Evolutionary conservation across 2,797 vertebrate genomes (phyloP), one percentile per base, ranked within the genome.

Genomic region (Tokudaia tokunoshimensis): DNA sequence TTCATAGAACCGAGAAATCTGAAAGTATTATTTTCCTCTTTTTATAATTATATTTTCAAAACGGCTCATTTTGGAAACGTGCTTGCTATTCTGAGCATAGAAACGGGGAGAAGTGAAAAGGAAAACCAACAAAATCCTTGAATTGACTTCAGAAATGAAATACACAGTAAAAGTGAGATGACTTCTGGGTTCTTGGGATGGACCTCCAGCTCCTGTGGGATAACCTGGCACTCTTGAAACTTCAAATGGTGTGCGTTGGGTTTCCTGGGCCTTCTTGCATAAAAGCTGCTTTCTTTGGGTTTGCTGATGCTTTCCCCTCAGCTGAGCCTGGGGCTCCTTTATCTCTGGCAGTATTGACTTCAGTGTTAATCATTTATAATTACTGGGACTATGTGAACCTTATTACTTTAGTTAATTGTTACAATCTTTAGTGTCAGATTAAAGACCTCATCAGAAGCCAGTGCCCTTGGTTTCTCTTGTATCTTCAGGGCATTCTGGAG

Each of bases 121-220:
- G 79, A 74, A 57, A 24, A 11, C 15, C 57, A 50, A 78, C 29
- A 26, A 37, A 67, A 72, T 70, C 34, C 24, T 87, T 17, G 37
- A 70, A 52, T 72, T 90, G 91, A 8, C 61, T 83, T 84, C 44
- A 92, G 59, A 85, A 95, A 89, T 82, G 41, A 94, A 63, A 67
- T 86, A 11, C 9, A 41, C 11, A 47, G 37, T 84, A 63, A 75
- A 96, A 80, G 17, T 75, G 17, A 57, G 67, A 15, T 67, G 78
- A 52, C 41, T 22, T 15, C 79, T 1, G 44, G 15, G 26, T 59
- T 87, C 6, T 10, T 0, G 5, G 4, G 76, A 86, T 34, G 84
- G 41, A 11, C 52, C 84, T 96, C 47, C 61, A 29, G 72, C 63
- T 79, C 7, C 14, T 70, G 12, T 44, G 22, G 55, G 81, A 44